These are phyloP conservation scores for Steinernema scapterisci DNA, from an alignment of 2,888 invertebrate species.

Conservation along the genomic window DNA sequence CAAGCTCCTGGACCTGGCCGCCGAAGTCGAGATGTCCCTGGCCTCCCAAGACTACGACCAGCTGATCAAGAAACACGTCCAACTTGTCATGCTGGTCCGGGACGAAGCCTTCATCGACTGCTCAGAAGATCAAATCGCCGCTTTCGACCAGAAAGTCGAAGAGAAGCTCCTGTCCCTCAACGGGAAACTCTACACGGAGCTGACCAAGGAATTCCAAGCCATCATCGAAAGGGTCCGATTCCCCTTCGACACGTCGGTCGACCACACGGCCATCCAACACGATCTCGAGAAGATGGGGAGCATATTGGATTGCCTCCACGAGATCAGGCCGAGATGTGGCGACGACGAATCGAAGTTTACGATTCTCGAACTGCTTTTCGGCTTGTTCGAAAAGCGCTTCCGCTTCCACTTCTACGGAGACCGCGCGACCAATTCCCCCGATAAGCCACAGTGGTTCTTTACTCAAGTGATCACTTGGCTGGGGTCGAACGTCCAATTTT, in stretches of 20 bases:
- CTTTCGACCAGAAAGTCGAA: neutral
- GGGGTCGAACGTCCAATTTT: conserved; percentile 44
- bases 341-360: conserved; percentile 22
- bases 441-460: conserved; percentile 62
- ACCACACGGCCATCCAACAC: conserved; percentile 36
- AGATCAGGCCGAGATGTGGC: conserved; percentile 25
- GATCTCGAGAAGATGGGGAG: conserved; percentile 40
- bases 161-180: conserved; percentile 24
- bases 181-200: neutral
- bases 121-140: neutral
- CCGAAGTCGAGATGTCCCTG: conserved; percentile 34
- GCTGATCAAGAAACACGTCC: conserved; percentile 35
- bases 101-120: conserved; percentile 2
- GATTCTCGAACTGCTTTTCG: conserved; percentile 37
- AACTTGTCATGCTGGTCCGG: conserved; percentile 34
- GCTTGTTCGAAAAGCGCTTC: conserved; percentile 45
- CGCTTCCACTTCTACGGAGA: conserved; percentile 54
- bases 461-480: conserved; percentile 48
- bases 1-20: conserved; percentile 32
- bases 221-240: conserved; percentile 42
- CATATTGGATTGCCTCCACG: conserved; percentile 40
- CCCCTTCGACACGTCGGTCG: conserved; percentile 47
- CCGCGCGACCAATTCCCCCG: conserved; percentile 44
- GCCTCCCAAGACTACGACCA: conserved; percentile 33
- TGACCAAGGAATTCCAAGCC: conserved; percentile 28